phyloP scores from a whole-genome alignment of 2,797 vertebrate genomes.

The Eulemur albifrons region DNA sequence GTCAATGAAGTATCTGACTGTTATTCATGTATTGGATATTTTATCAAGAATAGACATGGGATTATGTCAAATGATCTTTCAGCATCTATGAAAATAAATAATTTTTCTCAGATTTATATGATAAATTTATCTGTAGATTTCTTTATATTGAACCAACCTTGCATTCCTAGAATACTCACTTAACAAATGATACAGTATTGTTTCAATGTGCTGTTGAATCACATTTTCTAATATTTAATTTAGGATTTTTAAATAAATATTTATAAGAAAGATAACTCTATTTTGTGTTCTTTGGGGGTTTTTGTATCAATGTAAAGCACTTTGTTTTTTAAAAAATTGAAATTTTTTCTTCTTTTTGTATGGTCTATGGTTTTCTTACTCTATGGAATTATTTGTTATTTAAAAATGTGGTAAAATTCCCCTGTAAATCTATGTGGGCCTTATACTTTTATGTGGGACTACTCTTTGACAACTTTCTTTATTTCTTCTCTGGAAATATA shows the following conservation, averaged over 20 bases:
- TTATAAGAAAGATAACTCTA: background rate
- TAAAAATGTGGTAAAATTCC: background rate
- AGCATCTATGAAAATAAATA: background rate
- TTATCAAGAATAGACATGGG: background rate
- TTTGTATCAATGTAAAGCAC: background rate
- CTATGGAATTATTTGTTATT: background rate
- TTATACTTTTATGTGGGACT: background rate
- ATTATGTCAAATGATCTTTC: background rate
- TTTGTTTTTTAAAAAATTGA: background rate
- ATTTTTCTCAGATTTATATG: background rate
- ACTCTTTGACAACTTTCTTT: background rate
- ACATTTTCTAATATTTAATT: background rate
- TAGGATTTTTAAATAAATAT: constrained; percentile 10
- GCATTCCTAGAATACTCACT: background rate
- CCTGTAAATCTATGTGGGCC: background rate
- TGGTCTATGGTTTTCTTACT: background rate
- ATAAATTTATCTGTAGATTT: background rate
- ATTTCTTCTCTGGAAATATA: background rate
- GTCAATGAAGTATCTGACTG: background rate
- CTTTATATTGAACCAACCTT: background rate
- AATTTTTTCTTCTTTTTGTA: background rate
- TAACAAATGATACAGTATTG: background rate
- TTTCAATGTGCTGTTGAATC: background rate
- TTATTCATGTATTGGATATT: background rate
- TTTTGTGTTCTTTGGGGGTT: background rate